Percentiles rank a stretch among this genome's conserved stretches.
Conservation (phyloP, 2,113 vertebrate genomes). For the Narcine bancroftii region DNA sequence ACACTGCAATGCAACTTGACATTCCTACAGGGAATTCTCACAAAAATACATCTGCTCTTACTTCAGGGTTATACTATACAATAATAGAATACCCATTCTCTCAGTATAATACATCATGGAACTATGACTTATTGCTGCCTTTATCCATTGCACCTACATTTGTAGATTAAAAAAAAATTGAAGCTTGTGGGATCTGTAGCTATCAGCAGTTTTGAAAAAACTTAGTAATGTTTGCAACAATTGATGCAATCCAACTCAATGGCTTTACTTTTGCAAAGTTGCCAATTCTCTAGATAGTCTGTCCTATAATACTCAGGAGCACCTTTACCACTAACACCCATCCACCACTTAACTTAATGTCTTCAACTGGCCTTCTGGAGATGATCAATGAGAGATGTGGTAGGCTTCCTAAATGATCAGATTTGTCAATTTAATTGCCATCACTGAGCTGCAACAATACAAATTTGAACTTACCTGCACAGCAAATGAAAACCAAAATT, state of each 20-base stretch:
- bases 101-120: slow-evolving; percentile 17
- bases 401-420: background rate
- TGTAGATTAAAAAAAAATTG: background rate
- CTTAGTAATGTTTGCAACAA: slow-evolving; percentile 14
- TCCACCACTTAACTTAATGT: background rate
- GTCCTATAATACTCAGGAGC: background rate
- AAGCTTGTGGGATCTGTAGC: background rate
- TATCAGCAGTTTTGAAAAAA: slow-evolving; percentile 2
- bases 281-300: background rate
- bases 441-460: background rate
- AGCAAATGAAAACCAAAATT: background rate
- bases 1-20: background rate
- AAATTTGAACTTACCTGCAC: background rate
- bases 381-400: background rate
- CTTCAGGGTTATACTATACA: slow-evolving; percentile 19
- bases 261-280: background rate
- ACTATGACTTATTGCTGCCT: slow-evolving; percentile 25
- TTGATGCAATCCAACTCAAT: background rate
- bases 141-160: background rate
- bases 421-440: background rate
- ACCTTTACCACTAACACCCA: background rate
- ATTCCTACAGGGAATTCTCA: slow-evolving; percentile 10
- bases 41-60: slow-evolving; percentile 31
- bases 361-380: background rate
- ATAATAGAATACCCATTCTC: slow-evolving; percentile 23